Evolutionary conservation across 2,888 invertebrate genomes (phyloP).

Genomic region (Acronicta aceris): DNA sequence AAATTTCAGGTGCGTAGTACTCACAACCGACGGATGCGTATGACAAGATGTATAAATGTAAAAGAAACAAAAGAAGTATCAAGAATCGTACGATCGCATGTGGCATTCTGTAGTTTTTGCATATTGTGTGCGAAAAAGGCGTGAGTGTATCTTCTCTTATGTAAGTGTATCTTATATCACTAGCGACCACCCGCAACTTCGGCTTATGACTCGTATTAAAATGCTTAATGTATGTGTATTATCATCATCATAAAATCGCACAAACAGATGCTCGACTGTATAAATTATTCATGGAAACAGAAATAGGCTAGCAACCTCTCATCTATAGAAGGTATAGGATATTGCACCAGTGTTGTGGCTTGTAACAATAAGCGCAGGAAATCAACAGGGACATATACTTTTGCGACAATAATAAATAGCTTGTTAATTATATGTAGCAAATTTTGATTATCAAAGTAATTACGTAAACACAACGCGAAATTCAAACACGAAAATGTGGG

Average conservation of each 20-base stretch:
- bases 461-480: slow-evolving; percentile 34
- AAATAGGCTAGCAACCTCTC: background rate
- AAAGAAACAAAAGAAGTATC: too few relatives aligned
- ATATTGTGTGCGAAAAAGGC: too few relatives aligned
- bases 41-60: too few relatives aligned
- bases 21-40: too few relatives aligned
- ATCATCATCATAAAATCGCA: background rate
- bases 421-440: background rate
- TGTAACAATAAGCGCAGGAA: background rate
- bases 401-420: background rate
- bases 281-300: slow-evolving; percentile 1
- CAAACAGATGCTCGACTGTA: too few relatives aligned
- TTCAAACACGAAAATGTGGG: slow-evolving; percentile 15
- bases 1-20: too few relatives aligned
- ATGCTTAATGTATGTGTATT: background rate
- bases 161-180: too few relatives aligned
- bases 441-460: background rate
- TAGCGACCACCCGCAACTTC: background rate
- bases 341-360: background rate
- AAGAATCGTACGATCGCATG: too few relatives aligned
- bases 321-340: background rate
- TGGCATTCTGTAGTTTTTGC: too few relatives aligned
- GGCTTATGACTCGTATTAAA: too few relatives aligned
- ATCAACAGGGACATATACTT: background rate
- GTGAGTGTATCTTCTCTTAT: too few relatives aligned